Conservation (phyloP, 2,888 invertebrate species). For the Pseudoips prasinana region DNA sequence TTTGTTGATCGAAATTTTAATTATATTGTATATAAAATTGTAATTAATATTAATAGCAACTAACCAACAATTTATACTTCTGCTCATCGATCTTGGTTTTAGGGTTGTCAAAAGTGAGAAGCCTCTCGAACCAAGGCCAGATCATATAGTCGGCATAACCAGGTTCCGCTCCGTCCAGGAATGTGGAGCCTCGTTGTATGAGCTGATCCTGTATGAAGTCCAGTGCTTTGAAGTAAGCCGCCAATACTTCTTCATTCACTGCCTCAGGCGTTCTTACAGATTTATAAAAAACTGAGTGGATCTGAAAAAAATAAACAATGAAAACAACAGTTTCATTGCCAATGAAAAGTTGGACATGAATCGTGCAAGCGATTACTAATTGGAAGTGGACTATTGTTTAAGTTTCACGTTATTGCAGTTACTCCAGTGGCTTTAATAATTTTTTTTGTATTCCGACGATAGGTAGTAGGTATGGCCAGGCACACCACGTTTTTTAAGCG, state of each 20-base stretch:
- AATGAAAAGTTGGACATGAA: too few species aligned
- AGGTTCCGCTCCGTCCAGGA: slow-evolving; percentile 84
- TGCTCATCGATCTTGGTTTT: slow-evolving; percentile 75
- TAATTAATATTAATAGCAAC: too few species aligned
- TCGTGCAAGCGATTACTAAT: too few species aligned
- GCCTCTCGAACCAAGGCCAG: slow-evolving; percentile 92
- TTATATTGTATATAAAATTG: too few species aligned
- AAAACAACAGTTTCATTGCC: too few species aligned
- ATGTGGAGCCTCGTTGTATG: slow-evolving; percentile 80
- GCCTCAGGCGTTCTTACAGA: slow-evolving; percentile 43
- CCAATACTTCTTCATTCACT: slow-evolving; percentile 44
- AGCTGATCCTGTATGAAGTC: slow-evolving; percentile 85
- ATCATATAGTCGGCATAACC: slow-evolving; percentile 92
- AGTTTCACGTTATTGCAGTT: too few species aligned
- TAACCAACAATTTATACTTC: slow-evolving; percentile 72
- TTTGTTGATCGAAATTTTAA: too few species aligned
- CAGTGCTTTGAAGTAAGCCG: slow-evolving; percentile 63
- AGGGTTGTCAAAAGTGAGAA: slow-evolving; percentile 71
- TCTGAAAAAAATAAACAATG: slow-evolving; percentile 38
- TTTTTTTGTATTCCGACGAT: too few species aligned
- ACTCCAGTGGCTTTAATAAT: too few species aligned
- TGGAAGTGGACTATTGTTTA: too few species aligned
- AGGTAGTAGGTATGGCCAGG: too few species aligned
- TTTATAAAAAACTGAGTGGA: slow-evolving; percentile 46
- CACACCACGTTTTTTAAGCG: too few species aligned